These are phyloP conservation scores for Beroe ovata DNA, from an alignment of 37 sponge, comb jelly and placozoan genomes.

Conservation along the genomic window DNA sequence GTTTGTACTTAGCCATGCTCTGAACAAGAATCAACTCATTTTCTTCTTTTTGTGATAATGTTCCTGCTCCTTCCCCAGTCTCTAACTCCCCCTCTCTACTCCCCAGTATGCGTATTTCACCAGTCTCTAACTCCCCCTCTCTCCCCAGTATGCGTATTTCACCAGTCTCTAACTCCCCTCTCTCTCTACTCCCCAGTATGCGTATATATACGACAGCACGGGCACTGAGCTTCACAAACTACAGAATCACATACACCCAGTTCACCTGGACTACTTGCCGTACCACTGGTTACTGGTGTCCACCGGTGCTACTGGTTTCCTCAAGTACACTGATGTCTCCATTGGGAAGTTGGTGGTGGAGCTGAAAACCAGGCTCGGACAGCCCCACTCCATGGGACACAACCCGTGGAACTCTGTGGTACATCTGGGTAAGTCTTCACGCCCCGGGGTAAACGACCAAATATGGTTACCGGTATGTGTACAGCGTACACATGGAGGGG, in stretches of 20 bases:
- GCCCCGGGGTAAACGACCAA: too few relatives aligned
- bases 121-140: neutral
- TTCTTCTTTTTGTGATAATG: neutral
- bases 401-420: conserved; percentile 93
- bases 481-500: too few relatives aligned
- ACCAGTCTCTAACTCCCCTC: neutral
- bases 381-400: conserved; percentile 76
- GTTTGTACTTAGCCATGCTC: too few relatives aligned
- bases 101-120: neutral
- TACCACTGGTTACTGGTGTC: conserved; percentile 98
- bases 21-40: too few relatives aligned
- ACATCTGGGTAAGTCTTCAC: conserved; percentile 89
- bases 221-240: conserved; percentile 95
- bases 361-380: conserved; percentile 76
- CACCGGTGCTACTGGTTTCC: conserved; percentile 77
- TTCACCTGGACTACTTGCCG: conserved; percentile 86
- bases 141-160: neutral
- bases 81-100: neutral
- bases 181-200: conserved; percentile 26
- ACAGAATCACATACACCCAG: conserved; percentile 75
- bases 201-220: conserved; percentile 90
- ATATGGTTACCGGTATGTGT: too few relatives aligned
- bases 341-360: conserved; percentile 78
- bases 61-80: neutral
- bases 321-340: conserved; percentile 86